phyloP scores from a whole-genome alignment of 2,888 invertebrate genomes.

The Zygothrica quintamaculata region DNA sequence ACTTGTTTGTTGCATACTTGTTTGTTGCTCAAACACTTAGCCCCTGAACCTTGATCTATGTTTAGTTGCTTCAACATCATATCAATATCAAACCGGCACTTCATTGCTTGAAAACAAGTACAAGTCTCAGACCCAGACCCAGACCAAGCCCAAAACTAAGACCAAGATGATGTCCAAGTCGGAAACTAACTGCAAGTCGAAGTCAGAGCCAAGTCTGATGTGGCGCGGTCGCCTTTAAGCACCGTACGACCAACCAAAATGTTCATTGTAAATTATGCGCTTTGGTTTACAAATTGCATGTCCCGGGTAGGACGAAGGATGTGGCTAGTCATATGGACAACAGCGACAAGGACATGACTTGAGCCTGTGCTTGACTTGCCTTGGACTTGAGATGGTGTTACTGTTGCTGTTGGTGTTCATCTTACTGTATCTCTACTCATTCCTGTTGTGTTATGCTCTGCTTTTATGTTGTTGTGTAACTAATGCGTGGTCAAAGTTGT shows the following conservation, averaged over 20 bases:
- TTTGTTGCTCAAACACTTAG: slow-evolving; percentile 1
- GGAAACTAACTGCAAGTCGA: slow-evolving; percentile 13
- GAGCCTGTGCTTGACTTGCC: slow-evolving; percentile 35
- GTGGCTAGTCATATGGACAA: slow-evolving; percentile 58
- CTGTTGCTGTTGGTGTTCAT: background rate
- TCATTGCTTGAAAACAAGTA: slow-evolving; percentile 1
- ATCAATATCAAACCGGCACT: slow-evolving; percentile 29
- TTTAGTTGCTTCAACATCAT: background rate
- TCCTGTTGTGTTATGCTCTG: slow-evolving; percentile 25
- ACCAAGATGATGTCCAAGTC: slow-evolving; percentile 21
- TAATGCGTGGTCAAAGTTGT: slow-evolving; percentile 79
- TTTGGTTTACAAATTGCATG: slow-evolving; percentile 78
- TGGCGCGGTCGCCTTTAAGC: slow-evolving; percentile 56
- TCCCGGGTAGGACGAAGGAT: slow-evolving; percentile 65
- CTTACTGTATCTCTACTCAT: background rate
- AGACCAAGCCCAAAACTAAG: slow-evolving; percentile 7
- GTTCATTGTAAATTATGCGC: slow-evolving; percentile 77
- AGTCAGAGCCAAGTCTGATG: slow-evolving; percentile 33
- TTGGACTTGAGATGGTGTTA: slow-evolving; percentile 15
- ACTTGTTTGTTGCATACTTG: no score
- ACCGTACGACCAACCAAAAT: slow-evolving; percentile 52
- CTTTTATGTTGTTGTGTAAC: slow-evolving; percentile 65
- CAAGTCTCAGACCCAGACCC: background rate
- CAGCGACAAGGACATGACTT: slow-evolving; percentile 46
- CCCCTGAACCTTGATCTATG: slow-evolving; percentile 6